These are phyloP conservation scores for Pseudochaenichthys georgianus DNA, from an alignment of 2,797 vertebrate species.

Conservation along the genomic window DNA sequence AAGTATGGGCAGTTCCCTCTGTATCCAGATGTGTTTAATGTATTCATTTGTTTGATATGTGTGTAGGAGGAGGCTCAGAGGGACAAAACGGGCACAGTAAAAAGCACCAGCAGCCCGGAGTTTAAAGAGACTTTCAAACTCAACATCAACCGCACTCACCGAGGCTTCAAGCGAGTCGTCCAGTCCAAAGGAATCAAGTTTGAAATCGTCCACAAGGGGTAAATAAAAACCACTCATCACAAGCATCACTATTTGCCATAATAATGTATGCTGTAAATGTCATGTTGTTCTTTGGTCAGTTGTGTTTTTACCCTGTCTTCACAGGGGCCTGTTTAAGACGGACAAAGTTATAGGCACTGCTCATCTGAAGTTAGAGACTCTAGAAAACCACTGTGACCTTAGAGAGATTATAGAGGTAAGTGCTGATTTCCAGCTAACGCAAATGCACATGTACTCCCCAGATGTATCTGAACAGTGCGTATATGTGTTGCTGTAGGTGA, in stretches of 20 bases:
- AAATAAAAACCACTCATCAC: slow-evolving; percentile 20
- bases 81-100: slow-evolving; percentile 90
- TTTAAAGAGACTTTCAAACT: slow-evolving; percentile 93
- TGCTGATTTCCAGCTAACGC: not conserved
- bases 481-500: slow-evolving; percentile 75
- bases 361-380: slow-evolving; percentile 90
- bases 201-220: slow-evolving; percentile 94
- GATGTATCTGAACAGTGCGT: not conserved
- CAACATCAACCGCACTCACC: slow-evolving; percentile 87
- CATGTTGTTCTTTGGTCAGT: slow-evolving; percentile 4
- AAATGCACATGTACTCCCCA: not conserved
- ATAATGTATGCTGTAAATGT: not conserved
- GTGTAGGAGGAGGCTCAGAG: slow-evolving; percentile 92
- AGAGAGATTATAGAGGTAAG: slow-evolving; percentile 90
- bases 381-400: slow-evolving; percentile 89
- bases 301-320: slow-evolving; percentile 15
- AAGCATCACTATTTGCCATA: not conserved
- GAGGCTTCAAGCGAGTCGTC: slow-evolving; percentile 89
- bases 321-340: slow-evolving; percentile 90
- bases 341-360: slow-evolving; percentile 90
- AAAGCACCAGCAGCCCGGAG: slow-evolving; percentile 88
- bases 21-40: slow-evolving; percentile 24
- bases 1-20: not conserved
- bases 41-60: slow-evolving; percentile 1
- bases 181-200: slow-evolving; percentile 94